Evolutionary conservation across 2,113 vertebrate genomes (phyloP).

Genomic region (Cephalopterus ornatus): DNA sequence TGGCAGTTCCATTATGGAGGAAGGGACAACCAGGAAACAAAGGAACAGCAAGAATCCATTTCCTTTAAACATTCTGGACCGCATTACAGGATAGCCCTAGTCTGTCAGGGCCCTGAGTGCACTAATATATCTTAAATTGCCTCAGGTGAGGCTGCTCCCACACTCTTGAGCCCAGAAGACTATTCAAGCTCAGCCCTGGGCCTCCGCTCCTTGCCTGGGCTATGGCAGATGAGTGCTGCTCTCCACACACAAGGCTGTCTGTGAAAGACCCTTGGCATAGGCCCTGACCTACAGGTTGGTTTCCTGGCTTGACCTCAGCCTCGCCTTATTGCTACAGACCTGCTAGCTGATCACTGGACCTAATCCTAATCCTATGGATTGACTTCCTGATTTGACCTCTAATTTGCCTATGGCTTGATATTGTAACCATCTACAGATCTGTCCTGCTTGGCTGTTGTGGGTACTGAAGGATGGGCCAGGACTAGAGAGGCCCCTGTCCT

Average conservation of each 20-base stretch:
- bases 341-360: neutral
- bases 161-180: neutral
- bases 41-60: neutral
- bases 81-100: neutral
- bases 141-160: neutral
- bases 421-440: neutral
- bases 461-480: neutral
- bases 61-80: neutral
- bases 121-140: neutral
- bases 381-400: neutral
- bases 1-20: neutral
- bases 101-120: neutral
- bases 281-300: neutral
- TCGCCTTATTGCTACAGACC: neutral
- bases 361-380: neutral
- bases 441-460: neutral
- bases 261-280: neutral
- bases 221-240: neutral
- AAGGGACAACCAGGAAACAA: neutral
- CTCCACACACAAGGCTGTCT: fast-evolving
- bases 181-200: neutral
- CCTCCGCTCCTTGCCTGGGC: neutral
- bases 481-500: neutral
- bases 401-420: neutral
- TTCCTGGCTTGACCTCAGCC: neutral